These are phyloP conservation scores for Lasioglossum pauxillum DNA, from an alignment of 2,888 invertebrate genomes.

Conservation along the genomic window DNA sequence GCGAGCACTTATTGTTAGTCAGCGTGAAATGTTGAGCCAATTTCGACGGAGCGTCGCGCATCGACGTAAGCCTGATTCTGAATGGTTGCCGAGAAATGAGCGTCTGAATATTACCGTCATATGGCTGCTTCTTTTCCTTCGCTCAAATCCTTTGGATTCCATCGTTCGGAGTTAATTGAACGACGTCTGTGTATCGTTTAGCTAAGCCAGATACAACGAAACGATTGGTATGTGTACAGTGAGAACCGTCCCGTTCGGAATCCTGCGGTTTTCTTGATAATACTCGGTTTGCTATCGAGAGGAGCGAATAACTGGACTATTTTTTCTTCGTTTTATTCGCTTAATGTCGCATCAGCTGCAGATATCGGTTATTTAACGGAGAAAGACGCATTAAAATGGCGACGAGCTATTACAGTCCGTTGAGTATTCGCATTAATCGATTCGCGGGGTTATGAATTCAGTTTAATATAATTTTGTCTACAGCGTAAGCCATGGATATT, in stretches of 20 bases:
- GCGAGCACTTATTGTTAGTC: constrained; percentile 9
- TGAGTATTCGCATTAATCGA: neutral
- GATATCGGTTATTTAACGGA: constrained; percentile 8
- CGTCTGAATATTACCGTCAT: constrained; percentile 39
- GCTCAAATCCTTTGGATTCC: constrained; percentile 45
- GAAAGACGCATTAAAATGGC: neutral
- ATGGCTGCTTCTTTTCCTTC: constrained; percentile 7
- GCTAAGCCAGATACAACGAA: constrained; percentile 39
- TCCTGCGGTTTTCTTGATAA: neutral
- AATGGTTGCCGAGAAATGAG: constrained; percentile 34
- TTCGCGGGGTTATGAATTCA: neutral
- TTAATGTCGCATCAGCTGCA: neutral
- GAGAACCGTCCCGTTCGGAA: neutral
- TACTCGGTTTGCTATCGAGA: neutral
- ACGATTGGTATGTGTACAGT: constrained; percentile 18
- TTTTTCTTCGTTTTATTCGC: neutral
- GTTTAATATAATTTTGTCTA: too few relatives aligned
- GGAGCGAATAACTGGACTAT: neutral
- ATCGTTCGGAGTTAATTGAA: constrained; percentile 52
- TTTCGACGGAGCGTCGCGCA: constrained; percentile 24
- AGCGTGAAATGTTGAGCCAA: constrained; percentile 28
- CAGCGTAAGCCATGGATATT: too few relatives aligned
- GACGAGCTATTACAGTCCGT: neutral
- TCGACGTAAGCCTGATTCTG: constrained; percentile 19
- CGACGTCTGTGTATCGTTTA: constrained; percentile 43